phyloP scores from a whole-genome alignment of 1,140 invertebrate species.

The Drosophila seguyi region DNA sequence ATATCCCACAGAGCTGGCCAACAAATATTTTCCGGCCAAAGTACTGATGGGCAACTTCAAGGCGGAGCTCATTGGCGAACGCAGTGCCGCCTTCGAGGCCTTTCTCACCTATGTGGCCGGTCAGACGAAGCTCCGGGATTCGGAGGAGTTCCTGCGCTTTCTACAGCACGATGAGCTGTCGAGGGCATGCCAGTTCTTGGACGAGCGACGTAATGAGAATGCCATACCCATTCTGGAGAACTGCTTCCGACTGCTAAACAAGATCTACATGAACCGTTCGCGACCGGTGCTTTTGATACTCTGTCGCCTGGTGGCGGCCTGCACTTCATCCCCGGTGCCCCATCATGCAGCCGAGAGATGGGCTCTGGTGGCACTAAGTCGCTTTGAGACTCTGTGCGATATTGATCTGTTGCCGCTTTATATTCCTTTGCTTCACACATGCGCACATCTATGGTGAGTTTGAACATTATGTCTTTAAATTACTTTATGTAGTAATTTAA shows the following conservation, averaged over 20 bases:
- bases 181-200: conserved; percentile 88
- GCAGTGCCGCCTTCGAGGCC: conserved; percentile 90
- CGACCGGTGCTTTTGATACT: conserved; percentile 89
- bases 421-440: conserved; percentile 89
- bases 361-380: conserved; percentile 89
- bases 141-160: conserved; percentile 88
- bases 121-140: conserved; percentile 87
- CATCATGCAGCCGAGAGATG: conserved; percentile 88
- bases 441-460: conserved; percentile 88
- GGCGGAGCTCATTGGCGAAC: conserved; percentile 88
- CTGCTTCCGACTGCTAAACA: conserved; percentile 90
- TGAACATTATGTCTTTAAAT: not conserved
- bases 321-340: conserved; percentile 86
- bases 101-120: conserved; percentile 88
- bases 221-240: conserved; percentile 89
- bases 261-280: conserved; percentile 90
- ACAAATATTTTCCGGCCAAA: conserved; percentile 90
- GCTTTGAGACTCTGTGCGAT: conserved; percentile 89
- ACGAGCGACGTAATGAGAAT: conserved; percentile 87
- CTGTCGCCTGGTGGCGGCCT: conserved; percentile 89
- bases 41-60: conserved; percentile 91
- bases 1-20: conserved; percentile 87
- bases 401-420: conserved; percentile 89
- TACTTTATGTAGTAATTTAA: not conserved
- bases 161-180: conserved; percentile 89